Conservation (phyloP, 1,140 invertebrate genomes). For the Rhynchophorus ferrugineus region DNA sequence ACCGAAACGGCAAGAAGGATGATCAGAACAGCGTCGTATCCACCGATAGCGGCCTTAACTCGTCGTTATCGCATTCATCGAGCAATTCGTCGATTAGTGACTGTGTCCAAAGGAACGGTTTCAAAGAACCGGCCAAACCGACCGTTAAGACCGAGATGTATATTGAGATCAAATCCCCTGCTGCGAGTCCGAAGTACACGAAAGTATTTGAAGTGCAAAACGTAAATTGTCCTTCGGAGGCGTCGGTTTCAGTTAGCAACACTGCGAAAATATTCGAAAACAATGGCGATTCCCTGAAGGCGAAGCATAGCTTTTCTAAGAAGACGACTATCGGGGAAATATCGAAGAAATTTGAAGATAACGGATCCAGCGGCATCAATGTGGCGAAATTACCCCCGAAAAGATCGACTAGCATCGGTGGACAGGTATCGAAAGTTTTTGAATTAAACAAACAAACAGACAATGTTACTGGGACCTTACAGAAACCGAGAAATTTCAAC, state of each 20-base stretch:
- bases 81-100: slow-evolving; percentile 22
- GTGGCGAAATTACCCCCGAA: slow-evolving; percentile 6
- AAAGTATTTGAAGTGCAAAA: slow-evolving; percentile 8
- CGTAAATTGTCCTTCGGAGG: slow-evolving; percentile 11
- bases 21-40: slow-evolving; percentile 22
- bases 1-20: slow-evolving; percentile 28
- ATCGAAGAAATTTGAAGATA: slow-evolving; percentile 17
- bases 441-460: slow-evolving; percentile 18
- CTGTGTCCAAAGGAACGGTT: slow-evolving; percentile 18
- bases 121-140: slow-evolving; percentile 6
- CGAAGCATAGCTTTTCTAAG: slow-evolving; percentile 11
- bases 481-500: slow-evolving; percentile 19
- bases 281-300: background rate
- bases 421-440: slow-evolving; percentile 27
- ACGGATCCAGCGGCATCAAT: background rate
- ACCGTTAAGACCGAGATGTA: slow-evolving; percentile 34
- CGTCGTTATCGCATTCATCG: slow-evolving; percentile 13
- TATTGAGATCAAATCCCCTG: slow-evolving; percentile 27
- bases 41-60: slow-evolving; percentile 27
- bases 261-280: slow-evolving; percentile 18
- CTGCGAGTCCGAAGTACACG: background rate
- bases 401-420: slow-evolving; percentile 18
- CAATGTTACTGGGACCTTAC: slow-evolving; percentile 1
- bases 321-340: slow-evolving; percentile 16
- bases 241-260: slow-evolving; percentile 13